Evolutionary conservation across 2,113 vertebrate genomes (phyloP).

Genomic region (Oxyura jamaicensis): DNA sequence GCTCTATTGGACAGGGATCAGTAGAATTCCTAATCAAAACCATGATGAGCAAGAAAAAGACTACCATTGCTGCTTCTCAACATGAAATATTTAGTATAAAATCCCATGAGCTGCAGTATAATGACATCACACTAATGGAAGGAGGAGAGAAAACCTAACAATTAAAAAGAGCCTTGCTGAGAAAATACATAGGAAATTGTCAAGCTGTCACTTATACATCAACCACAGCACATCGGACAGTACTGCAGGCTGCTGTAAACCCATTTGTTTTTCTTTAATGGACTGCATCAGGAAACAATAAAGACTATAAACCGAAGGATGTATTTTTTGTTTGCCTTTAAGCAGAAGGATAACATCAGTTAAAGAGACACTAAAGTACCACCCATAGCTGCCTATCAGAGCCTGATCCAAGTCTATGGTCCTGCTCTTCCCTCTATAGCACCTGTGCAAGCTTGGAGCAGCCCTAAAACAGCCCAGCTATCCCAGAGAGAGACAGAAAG

Average conservation of each 20-base stretch:
- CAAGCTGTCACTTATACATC: conserved; percentile 32
- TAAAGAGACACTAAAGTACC: neutral
- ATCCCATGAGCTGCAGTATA: conserved; percentile 19
- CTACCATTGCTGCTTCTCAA: neutral
- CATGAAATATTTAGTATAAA: conserved; percentile 57
- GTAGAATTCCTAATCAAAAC: conserved; percentile 63
- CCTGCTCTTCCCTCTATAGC: neutral
- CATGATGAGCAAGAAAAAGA: neutral
- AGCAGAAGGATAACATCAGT: neutral
- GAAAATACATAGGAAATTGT: conserved; percentile 8
- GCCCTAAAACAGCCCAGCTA: neutral
- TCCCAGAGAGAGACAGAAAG: neutral
- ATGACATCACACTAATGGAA: conserved; percentile 50
- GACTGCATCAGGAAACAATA: conserved; percentile 7
- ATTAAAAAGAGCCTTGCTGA: conserved; percentile 53
- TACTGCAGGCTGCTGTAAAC: neutral
- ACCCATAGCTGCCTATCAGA: neutral
- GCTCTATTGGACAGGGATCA: conserved; percentile 48
- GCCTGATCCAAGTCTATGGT: neutral
- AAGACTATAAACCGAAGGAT: neutral
- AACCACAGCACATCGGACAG: neutral
- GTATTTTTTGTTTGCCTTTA: neutral
- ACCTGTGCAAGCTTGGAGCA: neutral
- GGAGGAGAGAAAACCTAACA: conserved; percentile 36
- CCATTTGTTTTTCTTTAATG: conserved; percentile 40